Conservation (phyloP, 1,140 invertebrate genomes). For the Cydia fagiglandana region DNA sequence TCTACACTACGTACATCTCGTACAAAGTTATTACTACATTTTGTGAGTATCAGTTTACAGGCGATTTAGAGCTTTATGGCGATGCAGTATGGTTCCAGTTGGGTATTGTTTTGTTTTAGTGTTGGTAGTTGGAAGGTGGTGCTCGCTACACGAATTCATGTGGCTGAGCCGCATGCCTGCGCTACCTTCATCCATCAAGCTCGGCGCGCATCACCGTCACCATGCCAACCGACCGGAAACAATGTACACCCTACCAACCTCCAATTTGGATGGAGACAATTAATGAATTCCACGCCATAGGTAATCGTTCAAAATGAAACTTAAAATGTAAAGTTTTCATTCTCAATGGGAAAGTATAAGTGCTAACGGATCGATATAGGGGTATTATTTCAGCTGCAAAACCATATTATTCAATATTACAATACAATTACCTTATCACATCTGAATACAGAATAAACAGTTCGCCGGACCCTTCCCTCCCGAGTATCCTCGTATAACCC, state of each 20-base stretch:
- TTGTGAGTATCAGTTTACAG: not conserved
- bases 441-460: conserved; percentile 5
- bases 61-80: conserved; percentile 42
- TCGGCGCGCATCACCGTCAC: conserved; percentile 72
- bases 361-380: conserved; percentile 6
- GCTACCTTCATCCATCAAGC: conserved; percentile 74
- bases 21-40: conserved; percentile 12
- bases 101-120: not conserved
- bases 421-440: conserved; percentile 19
- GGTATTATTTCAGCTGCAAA: conserved; percentile 4
- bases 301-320: not conserved
- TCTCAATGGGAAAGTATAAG: conserved; percentile 24
- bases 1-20: conserved; percentile 45
- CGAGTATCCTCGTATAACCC: not conserved
- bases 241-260: conserved; percentile 45
- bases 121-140: conserved; percentile 40
- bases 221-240: conserved; percentile 70
- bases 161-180: conserved; percentile 63
- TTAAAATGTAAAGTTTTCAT: not conserved
- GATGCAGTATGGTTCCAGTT: conserved; percentile 25
- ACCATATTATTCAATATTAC: not conserved
- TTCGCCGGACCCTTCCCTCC: not conserved
- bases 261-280: conserved; percentile 41
- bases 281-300: conserved; percentile 33
- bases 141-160: conserved; percentile 57